Conservation (phyloP, 2,888 invertebrate genomes). For the Drosophila aldrichi region DNA sequence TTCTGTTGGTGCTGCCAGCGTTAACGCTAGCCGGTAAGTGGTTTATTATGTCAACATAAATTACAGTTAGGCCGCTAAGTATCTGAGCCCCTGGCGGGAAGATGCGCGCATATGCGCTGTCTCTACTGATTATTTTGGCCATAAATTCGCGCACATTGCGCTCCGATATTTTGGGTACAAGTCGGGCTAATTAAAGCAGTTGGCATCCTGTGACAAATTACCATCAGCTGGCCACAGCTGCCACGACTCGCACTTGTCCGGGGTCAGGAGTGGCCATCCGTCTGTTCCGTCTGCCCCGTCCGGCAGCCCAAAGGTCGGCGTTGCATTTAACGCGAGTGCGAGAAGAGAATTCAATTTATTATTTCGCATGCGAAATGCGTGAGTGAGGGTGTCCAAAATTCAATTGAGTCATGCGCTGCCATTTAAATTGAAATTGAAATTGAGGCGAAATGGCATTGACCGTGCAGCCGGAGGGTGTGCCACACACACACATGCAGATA, state of each 20-base stretch:
- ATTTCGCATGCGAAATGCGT: conserved; percentile 27
- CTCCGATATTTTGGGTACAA: conserved; percentile 35
- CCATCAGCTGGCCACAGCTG: conserved; percentile 68
- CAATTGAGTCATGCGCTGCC: conserved; percentile 67
- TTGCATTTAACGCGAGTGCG: conserved; percentile 25
- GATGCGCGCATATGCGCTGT: conserved; percentile 52
- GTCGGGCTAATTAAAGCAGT: conserved; percentile 56
- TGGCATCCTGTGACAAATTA: conserved; percentile 70
- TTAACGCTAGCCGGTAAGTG: conserved; percentile 84
- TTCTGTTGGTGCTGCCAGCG: conserved; percentile 64
- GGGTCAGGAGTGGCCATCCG: conserved; percentile 60
- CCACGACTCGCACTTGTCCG: conserved; percentile 49
- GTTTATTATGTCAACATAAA: conserved; percentile 81
- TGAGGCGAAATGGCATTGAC: conserved; percentile 32
- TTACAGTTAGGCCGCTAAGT: conserved; percentile 66
- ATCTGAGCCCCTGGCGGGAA: conserved; percentile 24
- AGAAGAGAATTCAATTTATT: conserved; percentile 67
- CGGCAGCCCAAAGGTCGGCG: conserved; percentile 18
- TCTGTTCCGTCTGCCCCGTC: background rate
- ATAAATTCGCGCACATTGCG: conserved; percentile 61
- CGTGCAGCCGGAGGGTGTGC: conserved; percentile 19
- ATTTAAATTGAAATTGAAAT: conserved; percentile 65
- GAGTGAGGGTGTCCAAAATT: conserved; percentile 60
- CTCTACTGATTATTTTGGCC: conserved; percentile 58
- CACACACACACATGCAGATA: background rate